These are phyloP conservation scores for Dunckerocampus dactyliophorus DNA, from an alignment of 2,113 vertebrate genomes.

Conservation along the genomic window DNA sequence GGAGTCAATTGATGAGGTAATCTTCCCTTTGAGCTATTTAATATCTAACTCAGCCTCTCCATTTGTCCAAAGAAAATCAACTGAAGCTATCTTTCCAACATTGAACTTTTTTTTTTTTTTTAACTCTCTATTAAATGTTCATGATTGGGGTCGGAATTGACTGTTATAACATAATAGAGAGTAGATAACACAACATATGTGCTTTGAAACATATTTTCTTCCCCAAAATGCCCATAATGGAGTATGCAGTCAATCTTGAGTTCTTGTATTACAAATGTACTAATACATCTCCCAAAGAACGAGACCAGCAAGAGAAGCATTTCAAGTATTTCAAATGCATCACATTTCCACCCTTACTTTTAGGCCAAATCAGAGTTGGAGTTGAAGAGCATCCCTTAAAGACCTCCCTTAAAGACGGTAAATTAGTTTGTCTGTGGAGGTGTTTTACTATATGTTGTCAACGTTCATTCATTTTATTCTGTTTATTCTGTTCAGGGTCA, in stretches of 20 bases:
- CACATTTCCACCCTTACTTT: too few relatives aligned
- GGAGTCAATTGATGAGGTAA: constrained; percentile 42
- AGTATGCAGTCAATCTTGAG: neutral
- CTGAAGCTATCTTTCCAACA: constrained; percentile 20
- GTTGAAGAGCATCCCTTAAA: too few relatives aligned
- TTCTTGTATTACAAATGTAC: too few relatives aligned
- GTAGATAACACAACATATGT: neutral
- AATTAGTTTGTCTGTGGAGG: too few relatives aligned
- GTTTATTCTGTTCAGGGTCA: too few relatives aligned
- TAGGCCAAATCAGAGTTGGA: too few relatives aligned
- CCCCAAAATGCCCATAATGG: neutral
- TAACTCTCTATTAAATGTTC: constrained; percentile 22
- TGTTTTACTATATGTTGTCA: too few relatives aligned
- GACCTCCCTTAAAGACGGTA: too few relatives aligned
- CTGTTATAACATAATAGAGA: neutral
- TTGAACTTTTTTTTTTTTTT: constrained; percentile 33
- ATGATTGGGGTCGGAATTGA: constrained; percentile 13
- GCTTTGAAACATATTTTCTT: neutral
- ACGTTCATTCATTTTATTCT: too few relatives aligned
- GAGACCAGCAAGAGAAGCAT: too few relatives aligned
- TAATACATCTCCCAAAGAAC: too few relatives aligned
- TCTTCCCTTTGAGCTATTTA: constrained; percentile 24
- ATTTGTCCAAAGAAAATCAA: constrained; percentile 22
- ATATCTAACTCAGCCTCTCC: constrained; percentile 28
- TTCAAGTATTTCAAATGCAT: too few relatives aligned